These are phyloP conservation scores for Scleropages formosus DNA, from an alignment of 2,797 vertebrate species.

Conservation along the genomic window DNA sequence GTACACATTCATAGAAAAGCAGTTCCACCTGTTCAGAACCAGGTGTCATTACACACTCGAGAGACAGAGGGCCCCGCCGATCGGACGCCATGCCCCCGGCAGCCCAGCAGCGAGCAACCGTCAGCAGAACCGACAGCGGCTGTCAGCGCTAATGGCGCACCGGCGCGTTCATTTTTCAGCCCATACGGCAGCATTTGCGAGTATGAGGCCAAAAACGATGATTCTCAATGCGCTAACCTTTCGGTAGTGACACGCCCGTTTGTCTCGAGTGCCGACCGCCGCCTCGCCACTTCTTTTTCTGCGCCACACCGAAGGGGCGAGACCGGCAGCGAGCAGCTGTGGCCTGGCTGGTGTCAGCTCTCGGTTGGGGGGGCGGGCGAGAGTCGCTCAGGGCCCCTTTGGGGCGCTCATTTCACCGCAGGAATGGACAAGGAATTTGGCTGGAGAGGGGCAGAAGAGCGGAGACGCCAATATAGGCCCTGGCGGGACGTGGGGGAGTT, in stretches of 20 bases:
- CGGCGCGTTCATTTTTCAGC: slow-evolving; percentile 73
- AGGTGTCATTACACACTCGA: not conserved
- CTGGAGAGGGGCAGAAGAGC: slow-evolving; percentile 35
- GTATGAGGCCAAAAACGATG: slow-evolving; percentile 61
- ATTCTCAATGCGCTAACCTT: slow-evolving; percentile 42
- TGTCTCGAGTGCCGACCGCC: not conserved
- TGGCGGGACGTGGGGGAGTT: slow-evolving; percentile 67
- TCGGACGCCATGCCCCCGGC: slow-evolving; percentile 34
- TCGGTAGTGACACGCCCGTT: slow-evolving; percentile 25
- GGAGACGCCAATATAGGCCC: slow-evolving; percentile 64
- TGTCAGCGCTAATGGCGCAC: slow-evolving; percentile 71
- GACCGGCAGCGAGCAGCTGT: slow-evolving; percentile 38
- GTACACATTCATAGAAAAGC: not conserved
- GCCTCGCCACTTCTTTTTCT: slow-evolving; percentile 29
- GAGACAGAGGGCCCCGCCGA: not conserved
- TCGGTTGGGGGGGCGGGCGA: not conserved
- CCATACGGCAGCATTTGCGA: slow-evolving; percentile 46
- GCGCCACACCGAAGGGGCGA: slow-evolving; percentile 31
- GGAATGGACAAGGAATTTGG: slow-evolving; percentile 37
- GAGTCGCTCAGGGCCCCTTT: slow-evolving; percentile 12
- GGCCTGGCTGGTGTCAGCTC: slow-evolving; percentile 30
- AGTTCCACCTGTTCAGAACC: not conserved
- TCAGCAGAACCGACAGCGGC: slow-evolving; percentile 62
- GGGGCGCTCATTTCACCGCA: slow-evolving; percentile 20
- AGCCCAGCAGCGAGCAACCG: slow-evolving; percentile 55